These are phyloP conservation scores for Chaunax sp. DNA, from an alignment of 2,797 vertebrate genomes.

Conservation along the genomic window DNA sequence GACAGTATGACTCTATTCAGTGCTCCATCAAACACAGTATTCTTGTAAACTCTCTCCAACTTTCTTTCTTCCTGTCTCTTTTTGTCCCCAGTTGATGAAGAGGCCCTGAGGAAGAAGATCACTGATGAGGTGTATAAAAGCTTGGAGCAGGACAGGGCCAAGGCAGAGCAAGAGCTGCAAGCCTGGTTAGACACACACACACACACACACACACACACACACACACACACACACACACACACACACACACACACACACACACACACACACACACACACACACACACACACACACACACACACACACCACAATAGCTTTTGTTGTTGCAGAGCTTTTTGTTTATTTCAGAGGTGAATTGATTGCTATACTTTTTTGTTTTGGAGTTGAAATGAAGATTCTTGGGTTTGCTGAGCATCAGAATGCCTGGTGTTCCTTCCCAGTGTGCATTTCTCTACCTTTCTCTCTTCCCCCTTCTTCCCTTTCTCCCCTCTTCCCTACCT, in stretches of 20 bases:
- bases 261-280: conserved; percentile 13
- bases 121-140: conserved; percentile 90
- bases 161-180: conserved; percentile 87
- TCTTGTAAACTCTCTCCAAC: conserved; percentile 23
- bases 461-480: background rate
- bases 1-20: too few relatives aligned
- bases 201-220: conserved; percentile 16
- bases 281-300: conserved; percentile 23
- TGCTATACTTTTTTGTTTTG: conserved; percentile 4
- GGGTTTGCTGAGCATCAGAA: conserved; percentile 1
- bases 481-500: background rate
- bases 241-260: conserved; percentile 15
- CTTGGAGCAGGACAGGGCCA: conserved; percentile 88
- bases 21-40: conserved; percentile 22
- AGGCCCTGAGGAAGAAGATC: conserved; percentile 92
- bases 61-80: conserved; percentile 1
- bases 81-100: conserved; percentile 85
- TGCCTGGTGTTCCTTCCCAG: background rate
- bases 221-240: background rate
- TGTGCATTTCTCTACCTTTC: background rate
- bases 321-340: background rate
- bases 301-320: background rate
- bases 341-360: conserved; percentile 4
- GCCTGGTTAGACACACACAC: conserved; percentile 83
- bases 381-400: conserved; percentile 9